phyloP scores from a whole-genome alignment of 2,113 vertebrate species.

The Picathartes gymnocephalus region DNA sequence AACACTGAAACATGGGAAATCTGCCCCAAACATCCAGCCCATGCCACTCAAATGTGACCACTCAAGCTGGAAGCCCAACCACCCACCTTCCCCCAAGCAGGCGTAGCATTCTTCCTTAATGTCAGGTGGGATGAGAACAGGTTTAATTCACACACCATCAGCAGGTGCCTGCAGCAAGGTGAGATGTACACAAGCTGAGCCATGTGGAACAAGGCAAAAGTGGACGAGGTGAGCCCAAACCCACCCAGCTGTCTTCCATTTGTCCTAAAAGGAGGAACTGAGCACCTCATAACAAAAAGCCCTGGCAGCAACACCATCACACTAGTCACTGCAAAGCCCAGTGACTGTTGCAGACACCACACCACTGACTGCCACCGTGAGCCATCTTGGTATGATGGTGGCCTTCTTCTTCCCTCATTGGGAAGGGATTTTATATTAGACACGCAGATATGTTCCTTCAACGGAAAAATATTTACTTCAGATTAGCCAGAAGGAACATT shows the following conservation, averaged over 20 bases:
- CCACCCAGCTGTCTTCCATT: fast-evolving
- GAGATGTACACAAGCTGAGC: background rate
- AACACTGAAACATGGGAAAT: background rate
- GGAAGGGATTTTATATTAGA: background rate
- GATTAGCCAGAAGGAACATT: background rate
- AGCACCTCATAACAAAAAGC: background rate
- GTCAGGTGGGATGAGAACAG: background rate
- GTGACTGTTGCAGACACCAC: fast-evolving
- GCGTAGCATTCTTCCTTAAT: background rate
- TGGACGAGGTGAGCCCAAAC: background rate
- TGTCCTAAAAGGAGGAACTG: background rate
- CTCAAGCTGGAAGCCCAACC: background rate
- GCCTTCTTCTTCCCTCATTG: background rate
- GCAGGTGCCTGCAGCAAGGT: fast-evolving
- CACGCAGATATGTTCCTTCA: background rate
- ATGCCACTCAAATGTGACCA: background rate
- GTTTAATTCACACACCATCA: background rate
- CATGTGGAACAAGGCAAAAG: background rate
- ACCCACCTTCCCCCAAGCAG: background rate
- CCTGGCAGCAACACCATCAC: background rate
- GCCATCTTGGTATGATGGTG: fast-evolving
- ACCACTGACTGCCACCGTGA: fast-evolving
- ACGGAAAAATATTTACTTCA: background rate
- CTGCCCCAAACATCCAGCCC: background rate
- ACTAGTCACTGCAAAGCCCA: background rate